Base-by-base conservation (phyloP, 64 coral and sea anemone species). In the Porites lutea region DNA sequence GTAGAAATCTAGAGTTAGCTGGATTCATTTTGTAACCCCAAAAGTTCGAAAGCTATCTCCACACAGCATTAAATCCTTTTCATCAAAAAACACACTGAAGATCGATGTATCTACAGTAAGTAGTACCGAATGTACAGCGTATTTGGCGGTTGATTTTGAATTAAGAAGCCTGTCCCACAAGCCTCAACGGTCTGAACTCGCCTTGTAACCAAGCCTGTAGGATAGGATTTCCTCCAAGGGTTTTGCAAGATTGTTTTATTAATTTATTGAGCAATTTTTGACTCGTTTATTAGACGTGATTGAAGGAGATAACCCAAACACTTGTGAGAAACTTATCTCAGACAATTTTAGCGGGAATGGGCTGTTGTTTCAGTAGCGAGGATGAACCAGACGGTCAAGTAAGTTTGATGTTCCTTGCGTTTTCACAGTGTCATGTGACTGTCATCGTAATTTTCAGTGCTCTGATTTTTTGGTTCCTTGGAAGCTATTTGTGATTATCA, bases 331-430 rank as follows among this genome's bases (percentile, higher is more conserved):
- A 1, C 63, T 12, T 45, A 14, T 19, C n/a, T 48, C 18, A 50
- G 19, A 50, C 2, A 76, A 19, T 4, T 49, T 19, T 67, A 18
- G 5, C 22, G 63, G 62, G 81, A 87, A 97, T 97, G 95, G 95
- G 95, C 51, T 97, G 95, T 78, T 97, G 95, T 91, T 97, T 90
- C 73, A 97, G 95, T 44, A 67, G 88, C 8, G 88, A 89, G 10
- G 89, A 97, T 53, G 88, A 94, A 23, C 86, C 86, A 46, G 46
- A 67, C 23, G 48, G 48, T 10, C 63, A 48, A 52, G 81, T 83
- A 83, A 83, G 81, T 83, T 37, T 19, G 37, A n/a, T 79, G 52
- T 79, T 57, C n/a, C 14, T 45, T 65, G 59, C 79, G 14, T 45
- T 65, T 43, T 78, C 49, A 15, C 44, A 13, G 44, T 55, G 75